Conservation (phyloP, 1,140 invertebrate species). For the Vanessa tameamea region DNA sequence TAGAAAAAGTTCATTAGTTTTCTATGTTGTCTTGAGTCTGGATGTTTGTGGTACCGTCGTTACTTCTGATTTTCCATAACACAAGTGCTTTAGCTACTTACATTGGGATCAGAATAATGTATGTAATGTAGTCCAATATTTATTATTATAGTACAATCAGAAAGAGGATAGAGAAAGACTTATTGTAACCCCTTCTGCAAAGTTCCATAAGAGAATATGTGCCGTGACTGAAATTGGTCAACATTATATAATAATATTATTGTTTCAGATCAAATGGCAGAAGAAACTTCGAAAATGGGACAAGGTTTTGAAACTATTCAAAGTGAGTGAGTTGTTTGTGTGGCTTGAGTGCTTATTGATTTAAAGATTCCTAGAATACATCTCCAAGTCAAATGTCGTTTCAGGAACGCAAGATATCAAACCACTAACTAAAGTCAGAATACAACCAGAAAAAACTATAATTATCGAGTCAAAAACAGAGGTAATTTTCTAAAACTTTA, state of each 20-base stretch:
- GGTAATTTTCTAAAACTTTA: slow-evolving; percentile 24
- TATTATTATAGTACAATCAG: too few species aligned
- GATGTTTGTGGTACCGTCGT: too few species aligned
- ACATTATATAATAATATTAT: background rate
- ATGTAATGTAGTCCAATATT: too few species aligned
- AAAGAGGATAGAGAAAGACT: too few species aligned
- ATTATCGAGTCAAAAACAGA: slow-evolving; percentile 38
- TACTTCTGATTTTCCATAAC: too few species aligned
- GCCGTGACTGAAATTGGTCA: too few species aligned
- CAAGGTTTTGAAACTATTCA: slow-evolving; percentile 26
- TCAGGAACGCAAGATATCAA: slow-evolving; percentile 37
- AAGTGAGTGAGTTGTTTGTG: slow-evolving; percentile 24
- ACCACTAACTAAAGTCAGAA: slow-evolving; percentile 24
- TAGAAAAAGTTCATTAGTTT: too few species aligned
- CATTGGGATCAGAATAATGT: too few species aligned
- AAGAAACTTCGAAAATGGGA: slow-evolving; percentile 25
- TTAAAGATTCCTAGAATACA: background rate
- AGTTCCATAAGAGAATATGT: too few species aligned
- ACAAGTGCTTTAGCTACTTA: too few species aligned
- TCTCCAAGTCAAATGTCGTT: background rate
- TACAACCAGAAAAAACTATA: slow-evolving; percentile 26
- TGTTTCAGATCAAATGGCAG: slow-evolving; percentile 30
- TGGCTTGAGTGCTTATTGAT: background rate
- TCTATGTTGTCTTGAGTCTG: too few species aligned
- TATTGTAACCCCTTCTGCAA: too few species aligned